A percentile compares a stretch with the other conserved stretches of the same genome.
phyloP scores from a whole-genome alignment of 2,888 invertebrate species.

The Formica aserva region DNA sequence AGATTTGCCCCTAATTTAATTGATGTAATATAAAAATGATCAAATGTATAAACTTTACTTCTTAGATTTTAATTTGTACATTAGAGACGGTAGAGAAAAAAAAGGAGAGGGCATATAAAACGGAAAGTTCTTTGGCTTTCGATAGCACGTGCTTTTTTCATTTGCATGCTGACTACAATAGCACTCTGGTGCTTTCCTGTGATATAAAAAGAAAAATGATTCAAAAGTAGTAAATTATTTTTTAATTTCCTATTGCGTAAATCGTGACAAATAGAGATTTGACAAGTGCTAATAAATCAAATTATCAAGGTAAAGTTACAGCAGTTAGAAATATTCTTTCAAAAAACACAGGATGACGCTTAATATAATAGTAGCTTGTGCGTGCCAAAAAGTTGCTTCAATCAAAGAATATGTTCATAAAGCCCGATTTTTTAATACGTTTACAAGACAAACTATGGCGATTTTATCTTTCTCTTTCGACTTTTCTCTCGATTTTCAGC shows the following conservation, averaged over 20 bases:
- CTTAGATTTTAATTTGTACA: conserved; percentile 70
- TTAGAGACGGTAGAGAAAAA: conserved; percentile 55
- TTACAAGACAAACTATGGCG: conserved; percentile 43
- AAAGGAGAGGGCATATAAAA: conserved; percentile 62
- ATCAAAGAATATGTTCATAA: conserved; percentile 60
- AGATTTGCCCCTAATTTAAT: conserved; percentile 81
- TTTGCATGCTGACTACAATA: conserved; percentile 66
- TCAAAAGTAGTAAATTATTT: conserved; percentile 63
- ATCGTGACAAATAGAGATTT: conserved; percentile 35
- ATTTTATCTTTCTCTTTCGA: conserved; percentile 54
- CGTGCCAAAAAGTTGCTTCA: conserved; percentile 74
- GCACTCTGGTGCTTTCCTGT: conserved; percentile 76
- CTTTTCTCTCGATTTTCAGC: conserved; percentile 65
- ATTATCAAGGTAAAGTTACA: conserved; percentile 32
- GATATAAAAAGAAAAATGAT: conserved; percentile 70
- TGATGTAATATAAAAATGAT: conserved; percentile 81
- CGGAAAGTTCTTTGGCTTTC: conserved; percentile 69
- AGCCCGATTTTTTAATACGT: conserved; percentile 48
- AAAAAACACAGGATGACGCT: conserved; percentile 43
- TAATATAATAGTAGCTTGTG: conserved; percentile 68
- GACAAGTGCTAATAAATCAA: conserved; percentile 56
- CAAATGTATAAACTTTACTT: conserved; percentile 77
- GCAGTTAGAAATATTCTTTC: conserved; percentile 20
- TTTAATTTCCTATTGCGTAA: conserved; percentile 30
- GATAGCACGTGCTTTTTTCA: conserved; percentile 67